Evolutionary conservation across 2,797 vertebrate genomes (phyloP).

Genomic region (Poecilia wingei): DNA sequence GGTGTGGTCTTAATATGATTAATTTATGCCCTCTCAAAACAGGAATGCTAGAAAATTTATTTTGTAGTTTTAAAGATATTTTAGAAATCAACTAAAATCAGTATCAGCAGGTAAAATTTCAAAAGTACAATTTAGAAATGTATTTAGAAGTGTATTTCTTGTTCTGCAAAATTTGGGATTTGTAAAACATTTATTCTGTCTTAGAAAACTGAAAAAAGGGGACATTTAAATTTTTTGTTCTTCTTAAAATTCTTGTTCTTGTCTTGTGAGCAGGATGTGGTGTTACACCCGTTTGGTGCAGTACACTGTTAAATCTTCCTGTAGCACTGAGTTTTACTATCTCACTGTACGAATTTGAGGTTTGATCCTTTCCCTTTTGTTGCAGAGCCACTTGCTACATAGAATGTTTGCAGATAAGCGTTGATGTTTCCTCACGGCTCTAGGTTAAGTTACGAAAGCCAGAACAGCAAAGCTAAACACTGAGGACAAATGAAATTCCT

Average conservation of each 20-base stretch:
- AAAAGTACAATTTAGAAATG: background rate
- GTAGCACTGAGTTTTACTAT: background rate
- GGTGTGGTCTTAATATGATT: background rate
- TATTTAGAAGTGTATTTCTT: background rate
- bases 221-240: background rate
- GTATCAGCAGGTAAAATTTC: background rate
- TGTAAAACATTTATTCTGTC: background rate
- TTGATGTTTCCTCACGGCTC: background rate
- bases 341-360: background rate
- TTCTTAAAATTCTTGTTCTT: background rate
- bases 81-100: background rate
- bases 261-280: background rate
- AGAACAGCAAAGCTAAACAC: background rate
- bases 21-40: background rate
- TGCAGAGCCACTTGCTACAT: slow-evolving; percentile 5
- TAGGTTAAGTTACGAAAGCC: background rate
- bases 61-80: background rate
- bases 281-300: background rate
- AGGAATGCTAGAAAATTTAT: background rate
- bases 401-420: background rate
- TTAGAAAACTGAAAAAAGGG: background rate
- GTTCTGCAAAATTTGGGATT: slow-evolving; percentile 1
- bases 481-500: background rate
- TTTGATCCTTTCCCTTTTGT: slow-evolving; percentile 1
- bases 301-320: background rate